Evolutionary conservation across 1,140 invertebrate genomes (phyloP).

Genomic region (Druon quercuslanigerum): DNA sequence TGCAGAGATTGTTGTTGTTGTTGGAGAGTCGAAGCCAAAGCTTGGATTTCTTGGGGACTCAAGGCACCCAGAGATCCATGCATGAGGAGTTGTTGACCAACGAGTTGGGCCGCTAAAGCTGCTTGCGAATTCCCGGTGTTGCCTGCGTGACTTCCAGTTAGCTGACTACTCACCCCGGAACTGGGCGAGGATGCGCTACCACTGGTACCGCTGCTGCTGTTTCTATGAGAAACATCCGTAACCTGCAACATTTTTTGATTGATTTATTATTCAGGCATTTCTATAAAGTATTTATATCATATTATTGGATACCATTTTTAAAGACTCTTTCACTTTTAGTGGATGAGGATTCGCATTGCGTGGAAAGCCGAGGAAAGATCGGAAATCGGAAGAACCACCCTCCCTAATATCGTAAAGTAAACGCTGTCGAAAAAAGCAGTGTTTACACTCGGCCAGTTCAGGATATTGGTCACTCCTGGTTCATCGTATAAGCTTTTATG

Average conservation of each 20-base stretch:
- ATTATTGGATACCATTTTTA: not conserved
- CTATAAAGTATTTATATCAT: not conserved
- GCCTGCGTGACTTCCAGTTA: slow-evolving; percentile 69
- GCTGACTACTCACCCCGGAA: slow-evolving; percentile 76
- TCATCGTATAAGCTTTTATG: slow-evolving; percentile 55
- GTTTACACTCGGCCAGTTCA: slow-evolving; percentile 64
- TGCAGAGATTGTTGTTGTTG: slow-evolving; percentile 80
- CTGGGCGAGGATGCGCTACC: slow-evolving; percentile 77
- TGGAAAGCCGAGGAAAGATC: slow-evolving; percentile 43
- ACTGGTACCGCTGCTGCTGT: slow-evolving; percentile 73
- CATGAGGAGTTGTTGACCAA: slow-evolving; percentile 80
- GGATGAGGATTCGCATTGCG: slow-evolving; percentile 42
- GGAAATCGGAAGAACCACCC: slow-evolving; percentile 51
- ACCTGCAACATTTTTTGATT: slow-evolving; percentile 64
- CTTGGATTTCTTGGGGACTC: slow-evolving; percentile 79
- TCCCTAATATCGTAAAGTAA: slow-evolving; percentile 60
- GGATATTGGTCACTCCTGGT: slow-evolving; percentile 64
- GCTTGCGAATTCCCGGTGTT: slow-evolving; percentile 76
- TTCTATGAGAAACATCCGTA: slow-evolving; percentile 76
- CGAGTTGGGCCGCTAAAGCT: slow-evolving; percentile 80
- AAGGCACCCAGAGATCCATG: slow-evolving; percentile 74
- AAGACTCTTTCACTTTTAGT: slow-evolving; percentile 28
- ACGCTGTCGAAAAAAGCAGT: slow-evolving; percentile 58
- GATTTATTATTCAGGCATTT: not conserved
- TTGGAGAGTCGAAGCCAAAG: slow-evolving; percentile 80